A percentile compares a stretch with the other conserved stretches of the same genome.
phyloP scores from a whole-genome alignment of 2,797 vertebrate genomes.

The Cuculus canorus region DNA sequence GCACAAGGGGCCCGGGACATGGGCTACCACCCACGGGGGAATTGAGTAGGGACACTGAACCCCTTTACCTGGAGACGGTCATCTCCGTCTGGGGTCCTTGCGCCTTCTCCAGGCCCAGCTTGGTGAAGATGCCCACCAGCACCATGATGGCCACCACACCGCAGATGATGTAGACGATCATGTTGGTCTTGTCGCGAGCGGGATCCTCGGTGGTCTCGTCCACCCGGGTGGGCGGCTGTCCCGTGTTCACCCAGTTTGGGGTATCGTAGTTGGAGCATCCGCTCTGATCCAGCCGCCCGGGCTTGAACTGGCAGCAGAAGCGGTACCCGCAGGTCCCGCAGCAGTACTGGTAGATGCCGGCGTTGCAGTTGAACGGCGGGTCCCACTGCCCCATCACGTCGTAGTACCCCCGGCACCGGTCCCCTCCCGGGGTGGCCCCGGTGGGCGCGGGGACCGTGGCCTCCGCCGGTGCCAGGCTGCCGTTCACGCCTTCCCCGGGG shows the following conservation, averaged over 20 bases:
- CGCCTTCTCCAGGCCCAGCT: slow-evolving; percentile 92
- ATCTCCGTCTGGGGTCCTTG: slow-evolving; percentile 89
- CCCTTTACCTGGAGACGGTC: slow-evolving; percentile 91
- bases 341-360: slow-evolving; percentile 92
- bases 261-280: slow-evolving; percentile 98
- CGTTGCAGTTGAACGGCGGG: slow-evolving; percentile 95
- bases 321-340: slow-evolving; percentile 97
- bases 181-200: slow-evolving; percentile 91
- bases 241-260: slow-evolving; percentile 95
- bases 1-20: fast-evolving
- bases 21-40: neutral
- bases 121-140: slow-evolving; percentile 93
- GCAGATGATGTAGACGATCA: slow-evolving; percentile 97
- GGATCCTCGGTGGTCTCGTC: slow-evolving; percentile 87
- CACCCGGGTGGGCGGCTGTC: slow-evolving; percentile 83
- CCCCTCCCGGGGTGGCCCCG: slow-evolving; percentile 58
- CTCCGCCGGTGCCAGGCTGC: slow-evolving; percentile 68
- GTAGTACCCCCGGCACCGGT: slow-evolving; percentile 94
- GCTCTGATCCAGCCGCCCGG: slow-evolving; percentile 92
- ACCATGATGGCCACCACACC: slow-evolving; percentile 96
- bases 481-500: slow-evolving; percentile 71
- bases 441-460: slow-evolving; percentile 54
- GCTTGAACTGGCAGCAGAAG: slow-evolving; percentile 96
- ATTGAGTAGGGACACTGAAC: neutral
- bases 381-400: slow-evolving; percentile 99